Evolutionary conservation across 2,888 invertebrate genomes (phyloP), one percentile per base, ranked within the genome.

Genomic region (Drosophila gaucha): DNA sequence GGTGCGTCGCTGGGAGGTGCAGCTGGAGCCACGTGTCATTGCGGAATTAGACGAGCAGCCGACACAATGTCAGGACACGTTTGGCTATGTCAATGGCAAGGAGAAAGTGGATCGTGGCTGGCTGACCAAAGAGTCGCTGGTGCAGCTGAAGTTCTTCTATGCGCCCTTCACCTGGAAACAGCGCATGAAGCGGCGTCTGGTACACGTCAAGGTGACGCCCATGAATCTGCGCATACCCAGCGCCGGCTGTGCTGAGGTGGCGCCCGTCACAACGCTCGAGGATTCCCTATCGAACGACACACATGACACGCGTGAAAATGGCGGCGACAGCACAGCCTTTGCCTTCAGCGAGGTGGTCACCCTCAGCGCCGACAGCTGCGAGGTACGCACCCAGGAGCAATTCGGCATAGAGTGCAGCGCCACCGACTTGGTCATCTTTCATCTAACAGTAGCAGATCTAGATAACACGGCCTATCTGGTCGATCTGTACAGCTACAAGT

Each of bases 141-240:
- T 98, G 44, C 97, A 97, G 90, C 94, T 98, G 65, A 96, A 97
- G 91, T 94, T 97, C 85, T 94, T 95, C 82, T 95, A 96, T 86
- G 95, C 95, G 85, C 96, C 97, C 1, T 94, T 97, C 59, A 95
- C 94, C 73, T 93, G 97, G 51, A 95, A 95, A 86, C 94, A 94
- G 79, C 94, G 95, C 75, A 93, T 96, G 80, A 93, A 94, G 78
- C 94, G 94, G 73, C 94, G 94, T 78, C 92, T 93, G 65, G 93
- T 97, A 80, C 94, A 93, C 84, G 94, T 96, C 43, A 96, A 96
- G 93, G 93, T 96, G 68, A 96, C 96, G 51, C 95, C 96, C 43
- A 94, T 96, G 77, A 94, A 94, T 87, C 92, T 96, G 78, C 92
- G 92, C 26, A 93, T 94, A 67, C 90, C 90, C 31, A 84, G 72